phyloP scores from a whole-genome alignment of 2,797 vertebrate species.

The Coluber constrictor region DNA sequence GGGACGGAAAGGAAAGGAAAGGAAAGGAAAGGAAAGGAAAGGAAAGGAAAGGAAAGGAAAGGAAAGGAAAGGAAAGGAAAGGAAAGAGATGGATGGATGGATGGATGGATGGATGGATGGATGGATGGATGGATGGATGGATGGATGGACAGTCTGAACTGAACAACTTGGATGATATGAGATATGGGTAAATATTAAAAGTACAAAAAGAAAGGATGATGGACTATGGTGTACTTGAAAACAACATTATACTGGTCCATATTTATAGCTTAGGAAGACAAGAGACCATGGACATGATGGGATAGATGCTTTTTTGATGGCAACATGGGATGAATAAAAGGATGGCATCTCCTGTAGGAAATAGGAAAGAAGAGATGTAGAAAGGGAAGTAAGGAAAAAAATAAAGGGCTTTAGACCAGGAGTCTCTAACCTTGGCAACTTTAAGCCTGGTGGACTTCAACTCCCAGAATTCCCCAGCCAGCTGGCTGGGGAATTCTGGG shows the following conservation, averaged over 20 bases:
- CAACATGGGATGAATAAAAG: neutral
- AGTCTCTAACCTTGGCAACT: too few species aligned
- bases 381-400: too few species aligned
- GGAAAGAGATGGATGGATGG: neutral
- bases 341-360: neutral
- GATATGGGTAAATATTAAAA: neutral
- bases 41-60: slow-evolving; percentile 23
- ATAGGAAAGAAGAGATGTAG: neutral
- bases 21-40: neutral
- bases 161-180: neutral
- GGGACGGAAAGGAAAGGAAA: neutral
- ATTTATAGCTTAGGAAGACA: neutral
- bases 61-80: too few species aligned
- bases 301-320: neutral
- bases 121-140: neutral
- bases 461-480: too few species aligned
- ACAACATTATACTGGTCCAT: neutral
- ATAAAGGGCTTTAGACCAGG: neutral
- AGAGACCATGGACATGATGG: too few species aligned
- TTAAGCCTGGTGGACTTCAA: too few species aligned
- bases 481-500: too few species aligned
- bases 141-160: neutral
- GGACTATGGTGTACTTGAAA: neutral
- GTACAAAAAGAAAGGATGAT: neutral
- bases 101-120: neutral